Base-by-base conservation (phyloP, 1,140 invertebrate species). In the Anoplolepis gracilipes region DNA sequence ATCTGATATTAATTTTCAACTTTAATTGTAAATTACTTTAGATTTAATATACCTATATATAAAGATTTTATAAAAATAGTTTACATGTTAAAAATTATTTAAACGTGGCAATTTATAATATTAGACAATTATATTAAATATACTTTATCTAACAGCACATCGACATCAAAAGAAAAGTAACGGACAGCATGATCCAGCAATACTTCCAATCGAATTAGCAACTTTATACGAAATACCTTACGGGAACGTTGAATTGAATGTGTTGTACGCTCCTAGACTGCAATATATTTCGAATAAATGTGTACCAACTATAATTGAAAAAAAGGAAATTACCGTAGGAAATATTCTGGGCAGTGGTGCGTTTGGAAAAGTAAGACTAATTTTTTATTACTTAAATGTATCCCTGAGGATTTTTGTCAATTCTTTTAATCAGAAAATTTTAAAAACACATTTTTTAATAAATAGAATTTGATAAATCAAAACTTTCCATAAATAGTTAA, bases 301-400 rank as follows among this genome's bases (percentile, higher is more conserved):
- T 2, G 94, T 96, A 30, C 93, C 99, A 19, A 98, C 98, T 0
- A 98, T 98, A 92, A 97, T 99, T 65, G 96, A 96, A 39, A 95
- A 97, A 75, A 97, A 97, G 46, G 96, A 97, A 91, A 97, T 99
- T 57, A 97, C 97, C 0, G 93, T 98, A 1, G 97, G 96, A 0
- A 98, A 98, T 93, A 98, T 99, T 92, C 95, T 99, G 55, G 99
- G 99, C 0, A 98, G 98, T 85, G 99, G 99, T 1, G 98, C 98
- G 19, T 99, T 99, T 93, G 99, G 99, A 3, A 98, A 99, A 95
- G 99, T 94, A 86, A 85, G 25, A 59, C 1, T 49, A 59, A 42
- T 82, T 73, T 53, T 42, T 53, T 42, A 10, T 42, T 42, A 42
- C 6, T 42, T 42, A 42, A 33, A 33, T 33, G 5, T 33, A 33